Percentiles rank a stretch among this genome's conserved stretches.
Evolutionary conservation across 2,888 invertebrate species (phyloP).

Genomic region (Lucinisca nassula): DNA sequence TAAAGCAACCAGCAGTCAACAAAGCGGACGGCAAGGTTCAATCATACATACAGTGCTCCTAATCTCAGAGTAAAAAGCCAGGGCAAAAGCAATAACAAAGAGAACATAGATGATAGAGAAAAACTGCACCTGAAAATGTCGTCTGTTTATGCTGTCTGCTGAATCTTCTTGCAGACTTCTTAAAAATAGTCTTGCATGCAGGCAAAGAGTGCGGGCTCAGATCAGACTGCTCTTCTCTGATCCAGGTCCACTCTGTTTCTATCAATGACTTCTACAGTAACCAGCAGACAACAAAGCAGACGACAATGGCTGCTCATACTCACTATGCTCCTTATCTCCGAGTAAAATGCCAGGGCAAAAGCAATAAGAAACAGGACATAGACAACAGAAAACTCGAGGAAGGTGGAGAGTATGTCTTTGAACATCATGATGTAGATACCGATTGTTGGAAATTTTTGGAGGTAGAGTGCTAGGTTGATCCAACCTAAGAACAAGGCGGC

Average conservation of each 20-base stretch:
- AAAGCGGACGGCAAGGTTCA: too few species aligned
- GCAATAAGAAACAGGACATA: slow-evolving; percentile 86
- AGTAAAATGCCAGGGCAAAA: slow-evolving; percentile 85
- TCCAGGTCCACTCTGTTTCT: too few species aligned
- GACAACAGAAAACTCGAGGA: slow-evolving; percentile 85
- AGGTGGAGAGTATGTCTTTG: slow-evolving; percentile 85
- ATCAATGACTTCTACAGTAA: too few species aligned
- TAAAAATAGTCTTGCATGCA: too few species aligned
- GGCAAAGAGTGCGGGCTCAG: too few species aligned
- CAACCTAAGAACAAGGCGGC: slow-evolving; percentile 88
- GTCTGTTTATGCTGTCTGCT: too few species aligned
- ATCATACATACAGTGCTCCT: neutral
- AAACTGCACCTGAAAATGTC: too few species aligned
- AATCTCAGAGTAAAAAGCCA: neutral
- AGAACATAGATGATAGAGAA: neutral
- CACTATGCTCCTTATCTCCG: slow-evolving; percentile 83
- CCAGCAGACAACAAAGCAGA: too few species aligned
- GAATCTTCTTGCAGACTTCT: too few species aligned
- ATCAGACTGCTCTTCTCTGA: too few species aligned
- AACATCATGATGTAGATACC: slow-evolving; percentile 88
- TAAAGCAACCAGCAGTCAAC: too few species aligned
- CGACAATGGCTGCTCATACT: too few species aligned
- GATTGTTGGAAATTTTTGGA: slow-evolving; percentile 86
- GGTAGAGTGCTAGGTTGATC: slow-evolving; percentile 86
- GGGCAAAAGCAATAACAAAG: neutral